These are phyloP conservation scores for Polypterus bichir DNA, from an alignment of 2,113 vertebrate genomes.

Conservation along the genomic window DNA sequence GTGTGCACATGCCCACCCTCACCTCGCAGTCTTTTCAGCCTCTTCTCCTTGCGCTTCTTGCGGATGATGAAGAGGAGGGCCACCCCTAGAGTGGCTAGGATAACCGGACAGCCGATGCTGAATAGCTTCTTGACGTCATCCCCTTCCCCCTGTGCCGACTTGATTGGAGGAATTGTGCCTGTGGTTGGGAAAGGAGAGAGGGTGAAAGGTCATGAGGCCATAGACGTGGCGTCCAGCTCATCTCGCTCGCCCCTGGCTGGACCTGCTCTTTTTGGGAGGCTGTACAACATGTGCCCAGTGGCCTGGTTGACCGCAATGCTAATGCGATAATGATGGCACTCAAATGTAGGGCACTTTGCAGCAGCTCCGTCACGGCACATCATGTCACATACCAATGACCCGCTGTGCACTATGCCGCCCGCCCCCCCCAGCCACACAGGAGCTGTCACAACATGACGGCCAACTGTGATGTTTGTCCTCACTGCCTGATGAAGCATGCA, in stretches of 20 bases:
- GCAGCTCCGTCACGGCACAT: too few relatives aligned
- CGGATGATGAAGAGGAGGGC: conserved; percentile 86
- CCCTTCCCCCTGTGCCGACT: conserved; percentile 80
- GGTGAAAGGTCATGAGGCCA: neutral
- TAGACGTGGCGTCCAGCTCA: too few relatives aligned
- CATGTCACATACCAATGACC: too few relatives aligned
- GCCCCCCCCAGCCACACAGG: too few relatives aligned
- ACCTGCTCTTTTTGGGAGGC: too few relatives aligned
- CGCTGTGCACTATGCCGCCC: too few relatives aligned
- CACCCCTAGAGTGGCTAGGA: conserved; percentile 79
- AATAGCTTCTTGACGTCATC: conserved; percentile 94
- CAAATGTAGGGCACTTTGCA: too few relatives aligned
- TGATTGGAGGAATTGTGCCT: conserved; percentile 95
- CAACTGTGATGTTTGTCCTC: neutral
- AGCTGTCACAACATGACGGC: too few relatives aligned
- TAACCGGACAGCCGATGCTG: conserved; percentile 86
- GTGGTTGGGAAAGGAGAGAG: neutral
- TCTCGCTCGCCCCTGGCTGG: too few relatives aligned
- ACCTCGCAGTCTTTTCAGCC: conserved; percentile 91
- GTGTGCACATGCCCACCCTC: conserved; percentile 16
- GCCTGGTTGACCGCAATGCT: too few relatives aligned
- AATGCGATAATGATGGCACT: too few relatives aligned
- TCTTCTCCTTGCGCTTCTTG: conserved; percentile 92
- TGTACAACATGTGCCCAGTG: too few relatives aligned
- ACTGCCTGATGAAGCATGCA: neutral